Percentiles rank a stretch among this genome's conserved stretches.
Evolutionary conservation across 2,113 vertebrate species (phyloP).

Genomic region (Piprites chloris): DNA sequence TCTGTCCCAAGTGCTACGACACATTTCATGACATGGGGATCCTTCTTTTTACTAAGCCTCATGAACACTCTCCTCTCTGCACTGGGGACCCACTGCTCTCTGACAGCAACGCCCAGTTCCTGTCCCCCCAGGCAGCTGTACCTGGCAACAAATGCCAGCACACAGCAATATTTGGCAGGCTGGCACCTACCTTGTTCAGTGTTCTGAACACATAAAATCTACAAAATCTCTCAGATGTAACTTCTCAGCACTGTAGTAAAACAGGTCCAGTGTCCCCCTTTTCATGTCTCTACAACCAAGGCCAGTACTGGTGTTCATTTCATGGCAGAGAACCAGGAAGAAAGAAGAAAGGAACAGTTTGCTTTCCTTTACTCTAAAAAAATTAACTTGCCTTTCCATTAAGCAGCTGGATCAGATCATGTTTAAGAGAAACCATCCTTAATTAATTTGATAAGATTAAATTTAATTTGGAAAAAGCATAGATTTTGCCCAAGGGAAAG

Average conservation of each 20-base stretch:
- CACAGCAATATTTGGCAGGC: background rate
- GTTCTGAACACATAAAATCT: background rate
- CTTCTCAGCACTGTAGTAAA: background rate
- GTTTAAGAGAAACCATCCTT: conserved; percentile 41
- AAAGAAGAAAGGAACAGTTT: background rate
- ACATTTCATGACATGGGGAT: background rate
- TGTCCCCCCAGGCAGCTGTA: background rate
- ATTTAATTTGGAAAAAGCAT: conserved; percentile 44
- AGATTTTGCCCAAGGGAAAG: conserved; percentile 36
- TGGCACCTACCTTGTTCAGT: background rate
- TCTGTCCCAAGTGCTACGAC: background rate
- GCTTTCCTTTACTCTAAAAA: background rate
- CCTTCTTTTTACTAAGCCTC: background rate
- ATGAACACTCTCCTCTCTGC: background rate
- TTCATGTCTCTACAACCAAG: background rate
- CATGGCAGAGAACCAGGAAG: background rate
- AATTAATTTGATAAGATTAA: conserved; percentile 50
- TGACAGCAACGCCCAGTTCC: background rate
- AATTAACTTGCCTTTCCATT: background rate
- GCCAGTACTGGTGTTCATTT: background rate
- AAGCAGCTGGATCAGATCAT: conserved; percentile 37
- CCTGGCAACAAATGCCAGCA: background rate
- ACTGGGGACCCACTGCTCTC: background rate
- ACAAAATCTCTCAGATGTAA: background rate
- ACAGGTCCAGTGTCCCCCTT: background rate